Conservation (phyloP, 2,113 vertebrate genomes). For the Empidonax traillii region DNA sequence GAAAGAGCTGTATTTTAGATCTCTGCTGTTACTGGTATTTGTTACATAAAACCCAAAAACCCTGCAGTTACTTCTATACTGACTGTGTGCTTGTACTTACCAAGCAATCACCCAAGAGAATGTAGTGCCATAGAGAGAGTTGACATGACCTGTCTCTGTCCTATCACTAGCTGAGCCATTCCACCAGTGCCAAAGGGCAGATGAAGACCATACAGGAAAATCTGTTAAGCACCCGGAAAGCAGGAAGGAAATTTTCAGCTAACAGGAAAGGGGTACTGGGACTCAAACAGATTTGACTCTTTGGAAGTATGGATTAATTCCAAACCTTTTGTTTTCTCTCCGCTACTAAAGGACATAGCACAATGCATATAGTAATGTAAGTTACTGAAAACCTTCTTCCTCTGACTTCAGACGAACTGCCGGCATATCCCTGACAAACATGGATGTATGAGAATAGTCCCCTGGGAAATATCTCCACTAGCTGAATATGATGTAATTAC, state of each 20-base stretch:
- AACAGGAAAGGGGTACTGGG: background rate
- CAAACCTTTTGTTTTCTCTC: background rate
- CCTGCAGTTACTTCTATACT: background rate
- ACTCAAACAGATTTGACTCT: background rate
- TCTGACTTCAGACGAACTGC: constrained; percentile 6
- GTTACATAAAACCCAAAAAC: background rate
- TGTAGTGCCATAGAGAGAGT: fast-evolving
- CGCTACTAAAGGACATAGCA: background rate
- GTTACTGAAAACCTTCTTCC: background rate
- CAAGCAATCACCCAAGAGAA: background rate
- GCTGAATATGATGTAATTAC: constrained; percentile 12
- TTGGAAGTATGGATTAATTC: background rate
- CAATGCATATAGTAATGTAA: background rate
- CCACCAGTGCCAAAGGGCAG: background rate
- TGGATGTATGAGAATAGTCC: background rate
- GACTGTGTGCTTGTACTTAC: background rate
- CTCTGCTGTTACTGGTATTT: background rate
- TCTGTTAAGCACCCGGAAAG: background rate
- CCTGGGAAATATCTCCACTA: background rate
- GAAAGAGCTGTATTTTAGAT: background rate
- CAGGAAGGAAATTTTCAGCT: constrained; percentile 47
- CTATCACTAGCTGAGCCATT: background rate
- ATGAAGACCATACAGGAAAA: background rate
- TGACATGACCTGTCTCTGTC: background rate
- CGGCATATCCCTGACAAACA: background rate